phyloP scores from a whole-genome alignment of 2,888 invertebrate species.

The Hyalella azteca region DNA sequence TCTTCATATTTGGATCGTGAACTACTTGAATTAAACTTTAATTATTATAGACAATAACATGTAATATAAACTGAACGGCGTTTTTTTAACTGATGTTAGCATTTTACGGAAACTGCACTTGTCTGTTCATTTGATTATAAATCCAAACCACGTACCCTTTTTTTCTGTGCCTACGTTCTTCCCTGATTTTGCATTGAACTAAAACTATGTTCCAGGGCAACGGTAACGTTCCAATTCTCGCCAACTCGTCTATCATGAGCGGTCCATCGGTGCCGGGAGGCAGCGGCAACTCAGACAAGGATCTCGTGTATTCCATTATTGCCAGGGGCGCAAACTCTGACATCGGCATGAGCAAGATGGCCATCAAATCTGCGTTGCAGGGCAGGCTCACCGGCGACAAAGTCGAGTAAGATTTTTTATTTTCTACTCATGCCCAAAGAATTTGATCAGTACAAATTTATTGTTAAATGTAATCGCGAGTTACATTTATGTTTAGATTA shows the following conservation, averaged over 20 bases:
- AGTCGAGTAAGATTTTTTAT: constrained; percentile 58
- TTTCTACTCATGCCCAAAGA: no score
- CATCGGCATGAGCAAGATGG: constrained; percentile 61
- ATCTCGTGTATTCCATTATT: neutral
- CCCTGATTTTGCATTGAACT: no score
- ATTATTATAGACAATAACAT: no score
- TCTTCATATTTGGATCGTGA: no score
- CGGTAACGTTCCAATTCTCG: neutral
- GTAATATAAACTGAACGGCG: no score
- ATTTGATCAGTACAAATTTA: no score
- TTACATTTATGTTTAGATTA: no score
- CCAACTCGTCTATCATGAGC: constrained; percentile 24
- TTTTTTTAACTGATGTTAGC: no score
- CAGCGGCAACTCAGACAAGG: constrained; percentile 6
- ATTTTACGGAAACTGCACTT: no score
- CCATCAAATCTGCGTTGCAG: constrained; percentile 60
- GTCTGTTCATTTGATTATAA: neutral
- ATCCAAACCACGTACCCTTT: neutral
- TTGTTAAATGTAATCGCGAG: no score
- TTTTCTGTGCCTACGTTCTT: neutral
- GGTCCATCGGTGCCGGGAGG: neutral
- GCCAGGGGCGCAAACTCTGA: constrained; percentile 58
- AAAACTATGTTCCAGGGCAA: neutral
- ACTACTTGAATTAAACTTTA: no score
- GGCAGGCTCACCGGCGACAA: constrained; percentile 60